Evolutionary conservation across 2,888 invertebrate species (phyloP), one percentile per base, ranked within the genome.

Genomic region (Tuberolachnus salignus): DNA sequence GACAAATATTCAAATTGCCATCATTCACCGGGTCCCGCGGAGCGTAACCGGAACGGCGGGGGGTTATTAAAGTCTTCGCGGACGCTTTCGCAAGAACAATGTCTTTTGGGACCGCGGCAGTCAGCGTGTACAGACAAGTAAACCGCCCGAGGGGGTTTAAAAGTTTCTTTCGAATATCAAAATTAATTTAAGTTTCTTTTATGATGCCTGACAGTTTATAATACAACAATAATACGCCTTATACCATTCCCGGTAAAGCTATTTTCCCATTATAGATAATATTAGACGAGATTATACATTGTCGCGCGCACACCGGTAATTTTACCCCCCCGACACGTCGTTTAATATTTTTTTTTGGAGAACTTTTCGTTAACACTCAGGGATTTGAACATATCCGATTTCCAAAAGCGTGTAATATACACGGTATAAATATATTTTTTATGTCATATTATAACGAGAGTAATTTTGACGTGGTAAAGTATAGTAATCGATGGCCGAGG

Each of bases 111-210:
- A 34, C 3, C 34, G 66, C 46, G 49, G 23, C 46, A 59, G 44
- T 59, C 44, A 57, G n/a, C 23, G 42, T 44, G 42, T 44, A 23
- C n/a, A 64, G 34, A 53, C 21, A 72, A 14, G 49, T 72, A 72
- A 72, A 21, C 51, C 61, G 3, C 61, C 72, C n/a, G 14, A 23
- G 19, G 53, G 44, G 74, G 42, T 44, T 74, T 64, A 74, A 74
- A 74, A 74, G 64, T 74, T 74, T 74, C 64, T 53, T 55, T 74
- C 64, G 44, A 55, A 55, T 55, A 73, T 73, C 63, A 55, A 74
- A 74, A 74, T 74, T 66, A 74, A 74, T 74, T 74, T 74, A 66
- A 74, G 53, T 74, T 74, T 66, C 64, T 66, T 74, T 66, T 55
- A 74, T 42, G 46, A 34, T 34, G 34, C 74, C 34, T 34, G 34